Base-by-base conservation (phyloP, 2,113 vertebrate genomes). In the Corynorhinus townsendii region DNA sequence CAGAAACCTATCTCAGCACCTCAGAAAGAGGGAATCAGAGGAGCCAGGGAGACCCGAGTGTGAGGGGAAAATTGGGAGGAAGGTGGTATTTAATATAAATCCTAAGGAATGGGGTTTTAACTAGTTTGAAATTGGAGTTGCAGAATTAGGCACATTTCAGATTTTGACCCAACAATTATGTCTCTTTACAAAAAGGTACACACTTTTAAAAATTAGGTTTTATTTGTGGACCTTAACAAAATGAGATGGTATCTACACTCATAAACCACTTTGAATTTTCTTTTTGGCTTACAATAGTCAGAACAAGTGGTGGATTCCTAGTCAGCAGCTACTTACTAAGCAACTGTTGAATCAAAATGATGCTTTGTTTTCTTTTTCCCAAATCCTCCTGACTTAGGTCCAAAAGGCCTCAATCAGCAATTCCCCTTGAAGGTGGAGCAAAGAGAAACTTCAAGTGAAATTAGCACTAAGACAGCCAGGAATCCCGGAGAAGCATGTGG, bases 191-290 rank as follows among this genome's bases (percentile, higher is more conserved):
- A 86, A 95, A 40, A 96, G 40, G 45, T 86, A 72, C 66, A 77
- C 62, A 33, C 68, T 95, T 90, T 85, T 76, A 92, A 95, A 97
- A 93, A 92, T 92, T 66, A 83, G 54, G 47, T 95, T 96, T 95
- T 96, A 91, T 96, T 90, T 93, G 90, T 93, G 30, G 8, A 20
- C 45, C 73, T 93, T 92, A 93, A 87, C 91, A 90, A 92, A 96
- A 89, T 77, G 45, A 90, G 86, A 96, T 95, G 73, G 12, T 96
- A 95, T 97, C 96, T 93, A 68, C 0, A 1, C 88, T 96, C 71
- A 89, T 93, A 96, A 94, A 95, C 59, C 69, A 77, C 38, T 80
- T 71, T 95, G 62, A 92, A 89, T 96, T 81, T 86, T 82, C 43
- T 91, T 38, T 71, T 80, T 89, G 54, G 84, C 85, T 95, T 88